These are phyloP conservation scores for Caenorhabditis brenneri DNA, from an alignment of 1,140 invertebrate genomes.

Conservation along the genomic window DNA sequence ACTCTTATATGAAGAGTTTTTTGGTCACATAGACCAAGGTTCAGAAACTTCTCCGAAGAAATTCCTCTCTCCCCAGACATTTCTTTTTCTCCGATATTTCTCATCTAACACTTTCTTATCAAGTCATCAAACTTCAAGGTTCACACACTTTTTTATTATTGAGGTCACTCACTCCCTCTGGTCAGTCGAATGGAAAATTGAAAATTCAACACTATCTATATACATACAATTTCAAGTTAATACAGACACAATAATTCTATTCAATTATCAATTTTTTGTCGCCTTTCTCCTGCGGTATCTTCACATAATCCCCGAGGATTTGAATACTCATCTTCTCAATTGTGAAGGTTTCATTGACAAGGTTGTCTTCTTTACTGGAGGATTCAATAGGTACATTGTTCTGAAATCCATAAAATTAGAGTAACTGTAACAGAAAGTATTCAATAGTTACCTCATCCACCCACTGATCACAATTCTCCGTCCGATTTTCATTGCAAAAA, in stretches of 20 bases:
- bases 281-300: not conserved
- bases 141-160: not conserved
- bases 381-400: not conserved
- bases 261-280: constrained; percentile 34
- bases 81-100: not conserved
- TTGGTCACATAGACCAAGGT: no score
- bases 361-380: not conserved
- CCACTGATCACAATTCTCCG: not conserved
- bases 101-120: not conserved
- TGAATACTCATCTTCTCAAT: constrained; percentile 6
- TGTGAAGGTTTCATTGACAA: not conserved
- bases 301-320: not conserved
- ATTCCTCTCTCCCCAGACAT: no score
- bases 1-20: no score
- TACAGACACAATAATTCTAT: not conserved
- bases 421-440: not conserved
- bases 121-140: constrained; percentile 21
- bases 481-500: constrained; percentile 12
- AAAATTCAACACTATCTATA: not conserved
- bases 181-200: not conserved
- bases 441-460: not conserved
- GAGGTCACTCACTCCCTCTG: not conserved
- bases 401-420: not conserved
- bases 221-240: not conserved
- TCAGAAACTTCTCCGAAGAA: no score